phyloP scores from a whole-genome alignment of 1,140 invertebrate genomes.

The Pteromalus puparum region DNA sequence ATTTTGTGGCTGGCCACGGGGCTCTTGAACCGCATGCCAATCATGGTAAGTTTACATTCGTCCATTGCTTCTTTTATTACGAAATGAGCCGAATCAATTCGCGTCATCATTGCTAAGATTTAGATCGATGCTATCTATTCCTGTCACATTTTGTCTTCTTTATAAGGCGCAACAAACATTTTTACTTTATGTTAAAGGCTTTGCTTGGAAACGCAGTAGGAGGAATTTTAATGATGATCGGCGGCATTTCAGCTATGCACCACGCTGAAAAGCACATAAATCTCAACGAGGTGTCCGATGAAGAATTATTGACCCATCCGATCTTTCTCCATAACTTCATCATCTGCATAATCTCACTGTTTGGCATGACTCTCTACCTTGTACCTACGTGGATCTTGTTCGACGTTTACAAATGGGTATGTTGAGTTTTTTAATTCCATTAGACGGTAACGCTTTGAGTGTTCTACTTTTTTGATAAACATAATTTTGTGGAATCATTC shows the following conservation, averaged over 20 bases:
- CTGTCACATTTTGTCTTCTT: not conserved
- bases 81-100: no score
- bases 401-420: conserved; percentile 65
- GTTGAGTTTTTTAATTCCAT: conserved; percentile 15
- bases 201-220: conserved; percentile 58
- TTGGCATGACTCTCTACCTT: conserved; percentile 65
- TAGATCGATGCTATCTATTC: not conserved
- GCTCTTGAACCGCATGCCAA: conserved; percentile 49
- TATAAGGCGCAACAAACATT: not conserved
- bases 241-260: conserved; percentile 66
- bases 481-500: not conserved
- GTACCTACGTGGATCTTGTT: conserved; percentile 67
- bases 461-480: no score
- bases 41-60: conserved; percentile 55
- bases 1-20: conserved; percentile 61
- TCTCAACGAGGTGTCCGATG: conserved; percentile 63
- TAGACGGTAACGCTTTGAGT: not conserved
- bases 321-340: conserved; percentile 70
- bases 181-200: conserved; percentile 55
- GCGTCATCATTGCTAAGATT: not conserved
- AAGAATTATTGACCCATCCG: conserved; percentile 66
- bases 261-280: conserved; percentile 68
- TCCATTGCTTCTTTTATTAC: not conserved
- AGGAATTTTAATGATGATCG: conserved; percentile 60
- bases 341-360: conserved; percentile 68